phyloP scores from a whole-genome alignment of 2,888 invertebrate species.

The Metacarcinus magister region DNA sequence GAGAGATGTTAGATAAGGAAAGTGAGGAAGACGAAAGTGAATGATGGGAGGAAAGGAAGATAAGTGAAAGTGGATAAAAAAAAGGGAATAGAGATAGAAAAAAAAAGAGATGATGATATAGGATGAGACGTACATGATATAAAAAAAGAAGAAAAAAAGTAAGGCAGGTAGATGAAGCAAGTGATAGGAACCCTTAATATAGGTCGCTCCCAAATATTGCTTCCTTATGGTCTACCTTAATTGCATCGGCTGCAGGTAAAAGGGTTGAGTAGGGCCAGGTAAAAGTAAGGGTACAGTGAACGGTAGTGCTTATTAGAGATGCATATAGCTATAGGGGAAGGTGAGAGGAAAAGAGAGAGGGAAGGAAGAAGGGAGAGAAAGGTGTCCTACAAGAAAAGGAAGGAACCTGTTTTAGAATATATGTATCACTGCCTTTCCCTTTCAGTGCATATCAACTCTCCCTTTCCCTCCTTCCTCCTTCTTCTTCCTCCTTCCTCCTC shows the following conservation, averaged over 20 bases:
- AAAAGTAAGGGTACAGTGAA: neutral
- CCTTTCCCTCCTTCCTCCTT: slow-evolving; percentile 7
- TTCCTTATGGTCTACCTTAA: neutral
- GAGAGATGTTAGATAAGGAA: neutral
- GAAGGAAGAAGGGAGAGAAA: neutral
- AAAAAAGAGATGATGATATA: neutral
- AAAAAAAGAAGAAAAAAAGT: neutral
- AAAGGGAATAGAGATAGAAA: neutral
- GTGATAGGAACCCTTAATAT: neutral
- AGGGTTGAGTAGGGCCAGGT: neutral
- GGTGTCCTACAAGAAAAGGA: neutral
- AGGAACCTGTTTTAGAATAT: neutral
- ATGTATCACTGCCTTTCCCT: neutral
- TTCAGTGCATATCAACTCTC: neutral
- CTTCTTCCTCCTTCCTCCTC: neutral
- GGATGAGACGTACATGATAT: neutral
- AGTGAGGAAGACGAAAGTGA: neutral
- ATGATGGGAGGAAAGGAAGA: neutral
- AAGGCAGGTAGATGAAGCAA: neutral
- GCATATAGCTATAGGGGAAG: neutral
- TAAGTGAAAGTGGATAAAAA: neutral
- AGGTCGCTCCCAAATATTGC: neutral
- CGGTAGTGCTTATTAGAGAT: neutral
- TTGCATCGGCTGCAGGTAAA: neutral
- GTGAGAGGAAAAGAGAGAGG: neutral